phyloP scores from a whole-genome alignment of 2,797 vertebrate genomes.

The Gymnopithys bicolor region DNA sequence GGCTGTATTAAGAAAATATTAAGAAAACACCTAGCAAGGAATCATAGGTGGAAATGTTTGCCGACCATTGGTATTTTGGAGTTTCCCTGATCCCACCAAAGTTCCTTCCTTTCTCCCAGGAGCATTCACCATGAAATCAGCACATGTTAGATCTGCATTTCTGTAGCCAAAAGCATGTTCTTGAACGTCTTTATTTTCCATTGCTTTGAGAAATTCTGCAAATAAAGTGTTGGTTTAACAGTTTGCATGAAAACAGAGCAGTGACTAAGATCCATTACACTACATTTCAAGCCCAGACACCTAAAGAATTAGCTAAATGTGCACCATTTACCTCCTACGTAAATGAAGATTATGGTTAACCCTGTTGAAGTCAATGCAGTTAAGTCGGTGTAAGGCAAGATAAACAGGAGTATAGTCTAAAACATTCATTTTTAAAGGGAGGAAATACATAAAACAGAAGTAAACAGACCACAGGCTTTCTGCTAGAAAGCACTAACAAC shows the following conservation, averaged over 20 bases:
- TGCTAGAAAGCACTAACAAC: conserved; percentile 1
- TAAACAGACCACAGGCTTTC: conserved; percentile 31
- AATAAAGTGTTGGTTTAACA: conserved; percentile 52
- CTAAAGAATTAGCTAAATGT: conserved; percentile 61
- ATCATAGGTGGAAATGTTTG: background rate
- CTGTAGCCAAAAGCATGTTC: background rate
- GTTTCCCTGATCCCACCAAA: background rate
- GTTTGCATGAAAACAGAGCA: conserved; percentile 49
- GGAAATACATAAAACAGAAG: background rate
- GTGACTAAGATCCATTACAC: conserved; percentile 61
- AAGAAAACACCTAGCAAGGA: background rate
- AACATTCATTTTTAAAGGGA: background rate
- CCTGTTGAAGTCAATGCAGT: conserved; percentile 7
- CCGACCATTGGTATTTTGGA: background rate
- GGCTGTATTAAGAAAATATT: background rate
- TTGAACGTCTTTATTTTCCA: background rate
- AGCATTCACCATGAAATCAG: background rate
- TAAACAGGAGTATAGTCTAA: background rate
- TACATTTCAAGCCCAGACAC: conserved; percentile 50
- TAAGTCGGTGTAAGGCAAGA: background rate
- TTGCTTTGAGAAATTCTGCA: conserved; percentile 36
- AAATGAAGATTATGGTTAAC: conserved; percentile 43
- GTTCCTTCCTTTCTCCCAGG: background rate
- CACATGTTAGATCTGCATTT: background rate
- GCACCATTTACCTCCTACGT: conserved; percentile 43